These are phyloP conservation scores for Bryconaethiops microstoma DNA, from an alignment of 2,797 vertebrate genomes.

Conservation along the genomic window DNA sequence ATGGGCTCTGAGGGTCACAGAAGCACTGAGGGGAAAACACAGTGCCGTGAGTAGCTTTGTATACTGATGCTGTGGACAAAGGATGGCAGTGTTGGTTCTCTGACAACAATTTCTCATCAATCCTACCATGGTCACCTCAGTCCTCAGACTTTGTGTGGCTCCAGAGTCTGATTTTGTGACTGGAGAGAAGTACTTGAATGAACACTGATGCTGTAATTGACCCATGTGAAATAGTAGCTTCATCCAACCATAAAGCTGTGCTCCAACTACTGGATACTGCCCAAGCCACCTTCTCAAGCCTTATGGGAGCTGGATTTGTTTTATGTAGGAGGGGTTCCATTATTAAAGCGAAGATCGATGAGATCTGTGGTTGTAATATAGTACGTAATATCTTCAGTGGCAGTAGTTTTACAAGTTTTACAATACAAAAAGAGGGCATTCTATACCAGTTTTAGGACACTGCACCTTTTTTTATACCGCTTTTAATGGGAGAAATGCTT, in stretches of 20 bases:
- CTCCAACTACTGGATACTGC: slow-evolving; percentile 14
- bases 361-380: neutral
- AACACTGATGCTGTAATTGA: slow-evolving; percentile 34
- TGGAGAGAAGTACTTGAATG: neutral
- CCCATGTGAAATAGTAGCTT: slow-evolving; percentile 30
- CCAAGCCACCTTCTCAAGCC: neutral
- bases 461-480: too few relatives aligned
- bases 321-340: neutral
- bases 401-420: too few relatives aligned
- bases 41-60: neutral
- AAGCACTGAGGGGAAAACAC: neutral
- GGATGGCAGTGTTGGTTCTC: neutral
- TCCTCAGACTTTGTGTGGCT: neutral
- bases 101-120: neutral
- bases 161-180: neutral
- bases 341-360: neutral
- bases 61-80: neutral
- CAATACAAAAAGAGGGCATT: too few relatives aligned
- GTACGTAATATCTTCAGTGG: too few relatives aligned
- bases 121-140: neutral
- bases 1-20: neutral
- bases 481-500: too few relatives aligned
- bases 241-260: slow-evolving; percentile 28
- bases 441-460: too few relatives aligned
- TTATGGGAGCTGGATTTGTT: neutral